Conservation (phyloP, 2,888 invertebrate genomes). For the Drosophila koepferae region DNA sequence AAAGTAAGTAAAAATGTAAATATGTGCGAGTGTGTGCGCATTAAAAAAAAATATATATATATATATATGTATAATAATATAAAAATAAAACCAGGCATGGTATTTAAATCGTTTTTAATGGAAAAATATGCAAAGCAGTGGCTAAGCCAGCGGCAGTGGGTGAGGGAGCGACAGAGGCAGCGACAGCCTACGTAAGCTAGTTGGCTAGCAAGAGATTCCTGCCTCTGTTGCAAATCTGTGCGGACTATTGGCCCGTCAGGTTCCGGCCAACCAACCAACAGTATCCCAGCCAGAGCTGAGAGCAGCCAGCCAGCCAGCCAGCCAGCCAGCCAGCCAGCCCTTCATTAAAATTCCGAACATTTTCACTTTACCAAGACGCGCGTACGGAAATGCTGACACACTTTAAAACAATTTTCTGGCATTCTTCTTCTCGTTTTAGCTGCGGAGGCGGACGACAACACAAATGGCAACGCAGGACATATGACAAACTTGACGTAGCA, state of each 20-base stretch:
- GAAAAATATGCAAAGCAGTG: constrained; percentile 77
- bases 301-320: too few species aligned
- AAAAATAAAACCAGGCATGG: constrained; percentile 58
- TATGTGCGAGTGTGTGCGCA: constrained; percentile 13
- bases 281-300: constrained; percentile 7
- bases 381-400: constrained; percentile 75
- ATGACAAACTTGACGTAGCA: constrained; percentile 79
- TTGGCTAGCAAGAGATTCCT: constrained; percentile 37
- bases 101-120: constrained; percentile 79
- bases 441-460: constrained; percentile 17
- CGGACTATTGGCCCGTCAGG: constrained; percentile 59
- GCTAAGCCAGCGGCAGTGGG: constrained; percentile 38
- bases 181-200: constrained; percentile 59
- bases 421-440: constrained; percentile 46
- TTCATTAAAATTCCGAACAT: constrained; percentile 78
- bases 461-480: constrained; percentile 62
- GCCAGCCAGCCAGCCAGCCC: too few species aligned
- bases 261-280: constrained; percentile 7
- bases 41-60: constrained; percentile 29
- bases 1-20: constrained; percentile 34
- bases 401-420: constrained; percentile 79
- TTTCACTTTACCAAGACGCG: constrained; percentile 68
- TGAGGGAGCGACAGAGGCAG: constrained; percentile 24
- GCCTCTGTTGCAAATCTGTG: constrained; percentile 67
- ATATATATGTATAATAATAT: constrained; percentile 4